Evolutionary conservation across 2,113 vertebrate species (phyloP).

Genomic region (Rhinichthys klamathensis): DNA sequence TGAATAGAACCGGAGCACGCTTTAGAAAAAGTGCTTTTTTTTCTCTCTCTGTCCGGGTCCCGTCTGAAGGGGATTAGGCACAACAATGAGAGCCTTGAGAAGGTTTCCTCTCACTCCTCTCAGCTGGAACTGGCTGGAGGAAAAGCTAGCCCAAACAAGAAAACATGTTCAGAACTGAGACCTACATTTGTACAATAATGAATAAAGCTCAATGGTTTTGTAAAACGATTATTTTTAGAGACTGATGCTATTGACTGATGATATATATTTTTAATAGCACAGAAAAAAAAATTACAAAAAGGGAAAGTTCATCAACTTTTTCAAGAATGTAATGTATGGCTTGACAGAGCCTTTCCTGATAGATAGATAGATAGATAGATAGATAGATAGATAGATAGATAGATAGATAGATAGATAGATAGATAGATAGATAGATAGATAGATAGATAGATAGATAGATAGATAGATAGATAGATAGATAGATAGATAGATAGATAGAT

Average conservation of each 20-base stretch:
- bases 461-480: background rate
- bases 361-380: background rate
- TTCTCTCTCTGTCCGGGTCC: constrained; percentile 23
- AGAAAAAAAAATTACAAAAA: background rate
- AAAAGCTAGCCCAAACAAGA: constrained; percentile 31
- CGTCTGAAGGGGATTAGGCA: constrained; percentile 26
- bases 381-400: background rate
- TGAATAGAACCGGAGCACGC: constrained; percentile 13
- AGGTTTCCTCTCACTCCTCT: constrained; percentile 29
- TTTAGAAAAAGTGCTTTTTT: constrained; percentile 14
- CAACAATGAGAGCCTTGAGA: constrained; percentile 46
- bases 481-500: background rate
- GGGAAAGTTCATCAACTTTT: background rate
- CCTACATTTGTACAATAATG: background rate
- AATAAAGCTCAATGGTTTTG: constrained; percentile 10
- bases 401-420: background rate
- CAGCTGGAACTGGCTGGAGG: background rate
- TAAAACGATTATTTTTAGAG: background rate
- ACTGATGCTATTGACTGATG: background rate
- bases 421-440: too few species aligned
- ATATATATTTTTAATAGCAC: too few species aligned
- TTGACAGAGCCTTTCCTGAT: background rate
- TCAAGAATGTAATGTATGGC: background rate
- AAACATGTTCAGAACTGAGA: constrained; percentile 7
- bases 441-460: too few species aligned